A percentile compares a stretch with the other conserved stretches of the same genome.
Evolutionary conservation across 64 coral and sea anemone species (phyloP).

Genomic region (Montipora foliosa): DNA sequence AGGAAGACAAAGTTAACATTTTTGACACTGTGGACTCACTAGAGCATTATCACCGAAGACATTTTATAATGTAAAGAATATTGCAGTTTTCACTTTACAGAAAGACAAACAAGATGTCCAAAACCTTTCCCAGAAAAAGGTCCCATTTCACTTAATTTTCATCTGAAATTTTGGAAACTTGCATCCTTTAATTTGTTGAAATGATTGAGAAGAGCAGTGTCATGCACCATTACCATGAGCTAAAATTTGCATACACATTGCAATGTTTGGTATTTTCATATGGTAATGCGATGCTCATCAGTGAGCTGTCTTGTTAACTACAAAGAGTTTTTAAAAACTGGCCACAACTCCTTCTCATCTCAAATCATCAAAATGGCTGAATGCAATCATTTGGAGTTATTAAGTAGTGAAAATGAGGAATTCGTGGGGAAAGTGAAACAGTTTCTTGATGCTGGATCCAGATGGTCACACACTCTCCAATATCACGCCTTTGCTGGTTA

Average conservation of each 20-base stretch:
- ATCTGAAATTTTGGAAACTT: neutral
- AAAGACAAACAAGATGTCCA: too few relatives aligned
- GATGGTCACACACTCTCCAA: too few relatives aligned
- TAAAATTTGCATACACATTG: neutral
- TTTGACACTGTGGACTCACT: too few relatives aligned
- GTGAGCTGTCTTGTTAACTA: neutral
- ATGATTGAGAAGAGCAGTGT: slow-evolving; percentile 1
- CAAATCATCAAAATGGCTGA: slow-evolving; percentile 15
- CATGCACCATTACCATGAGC: slow-evolving; percentile 1
- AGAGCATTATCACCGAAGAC: too few relatives aligned
- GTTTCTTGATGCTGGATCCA: slow-evolving; percentile 1
- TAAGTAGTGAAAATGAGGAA: slow-evolving; percentile 4
- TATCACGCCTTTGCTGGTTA: too few relatives aligned
- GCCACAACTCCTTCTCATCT: neutral
- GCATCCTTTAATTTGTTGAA: neutral
- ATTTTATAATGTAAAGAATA: too few relatives aligned
- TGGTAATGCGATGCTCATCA: neutral
- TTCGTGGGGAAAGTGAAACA: neutral
- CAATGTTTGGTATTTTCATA: neutral
- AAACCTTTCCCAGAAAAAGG: too few relatives aligned
- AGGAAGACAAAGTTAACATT: too few relatives aligned
- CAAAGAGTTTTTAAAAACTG: neutral
- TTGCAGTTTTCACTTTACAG: too few relatives aligned
- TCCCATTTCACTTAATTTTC: neutral
- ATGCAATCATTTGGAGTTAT: neutral